A percentile compares a stretch with the other conserved stretches of the same genome.
Evolutionary conservation across 2,113 vertebrate genomes (phyloP).

Genomic region (Cranoglanis bouderius): DNA sequence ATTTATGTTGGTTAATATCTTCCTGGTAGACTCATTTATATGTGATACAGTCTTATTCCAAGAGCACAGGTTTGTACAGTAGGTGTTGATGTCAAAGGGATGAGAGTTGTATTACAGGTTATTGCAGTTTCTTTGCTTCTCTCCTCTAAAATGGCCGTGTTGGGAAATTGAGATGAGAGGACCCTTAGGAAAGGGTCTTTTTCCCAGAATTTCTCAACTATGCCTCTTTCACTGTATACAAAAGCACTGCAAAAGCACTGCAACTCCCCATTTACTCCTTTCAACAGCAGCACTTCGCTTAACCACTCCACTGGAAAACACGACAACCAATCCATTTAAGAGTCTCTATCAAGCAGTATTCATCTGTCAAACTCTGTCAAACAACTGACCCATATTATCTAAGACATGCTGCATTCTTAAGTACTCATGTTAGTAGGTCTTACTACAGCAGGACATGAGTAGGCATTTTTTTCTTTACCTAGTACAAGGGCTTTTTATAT

Average conservation of each 20-base stretch:
- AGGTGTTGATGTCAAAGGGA: slow-evolving; percentile 51
- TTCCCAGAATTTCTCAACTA: slow-evolving; percentile 20
- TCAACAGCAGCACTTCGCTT: slow-evolving; percentile 70
- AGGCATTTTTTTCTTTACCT: neutral
- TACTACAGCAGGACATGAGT: neutral
- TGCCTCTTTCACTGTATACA: slow-evolving; percentile 32
- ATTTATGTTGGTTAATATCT: slow-evolving; percentile 74
- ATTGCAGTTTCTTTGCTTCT: slow-evolving; percentile 5
- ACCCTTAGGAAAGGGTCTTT: slow-evolving; percentile 47
- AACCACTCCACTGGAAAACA: slow-evolving; percentile 21
- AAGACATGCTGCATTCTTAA: slow-evolving; percentile 23
- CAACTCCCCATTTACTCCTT: slow-evolving; percentile 35
- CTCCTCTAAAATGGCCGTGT: slow-evolving; percentile 27
- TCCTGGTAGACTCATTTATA: slow-evolving; percentile 51
- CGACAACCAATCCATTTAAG: slow-evolving; percentile 17
- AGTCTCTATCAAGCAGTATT: slow-evolving; percentile 26
- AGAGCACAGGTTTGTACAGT: slow-evolving; percentile 38
- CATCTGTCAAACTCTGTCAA: slow-evolving; percentile 3
- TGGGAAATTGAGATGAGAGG: neutral
- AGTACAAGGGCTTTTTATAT: slow-evolving; percentile 11
- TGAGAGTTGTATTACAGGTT: slow-evolving; percentile 27
- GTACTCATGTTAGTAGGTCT: neutral
- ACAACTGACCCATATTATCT: neutral
- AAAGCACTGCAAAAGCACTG: slow-evolving; percentile 64
- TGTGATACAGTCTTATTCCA: slow-evolving; percentile 43